Evolutionary conservation across 2,888 invertebrate genomes (phyloP).

Genomic region (Hydropsyche betteni): DNA sequence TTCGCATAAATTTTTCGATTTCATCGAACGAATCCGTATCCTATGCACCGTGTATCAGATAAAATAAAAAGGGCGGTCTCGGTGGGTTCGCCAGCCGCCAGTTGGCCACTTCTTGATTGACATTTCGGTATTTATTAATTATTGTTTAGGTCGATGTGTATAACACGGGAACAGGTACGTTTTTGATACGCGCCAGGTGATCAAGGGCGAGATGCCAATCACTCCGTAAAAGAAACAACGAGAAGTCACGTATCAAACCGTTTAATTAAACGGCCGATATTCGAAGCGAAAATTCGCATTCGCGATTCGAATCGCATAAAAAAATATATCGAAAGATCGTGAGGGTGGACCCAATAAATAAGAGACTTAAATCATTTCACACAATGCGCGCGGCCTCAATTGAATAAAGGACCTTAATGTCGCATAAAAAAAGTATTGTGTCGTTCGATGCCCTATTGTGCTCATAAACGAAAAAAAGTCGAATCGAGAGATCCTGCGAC

Average conservation of each 20-base stretch:
- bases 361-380: conserved; percentile 48
- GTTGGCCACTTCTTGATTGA: conserved; percentile 48
- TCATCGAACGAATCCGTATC: too few relatives aligned
- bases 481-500: conserved; percentile 36
- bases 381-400: conserved; percentile 47
- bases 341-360: conserved; percentile 49
- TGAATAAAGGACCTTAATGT: conserved; percentile 44
- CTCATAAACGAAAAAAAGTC: not conserved
- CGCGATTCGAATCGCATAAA: not conserved
- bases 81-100: conserved; percentile 41
- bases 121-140: conserved; percentile 51
- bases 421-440: conserved; percentile 44
- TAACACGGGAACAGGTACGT: conserved; percentile 24
- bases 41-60: conserved; percentile 28
- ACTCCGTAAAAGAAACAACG: not conserved
- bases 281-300: not conserved
- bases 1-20: too few relatives aligned
- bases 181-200: conserved; percentile 31
- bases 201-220: conserved; percentile 21
- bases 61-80: conserved; percentile 39
- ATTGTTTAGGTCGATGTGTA: conserved; percentile 46
- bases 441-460: conserved; percentile 41
- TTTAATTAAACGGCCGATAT: not conserved
- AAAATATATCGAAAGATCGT: conserved; percentile 20
- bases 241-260: too few relatives aligned